A percentile compares a stretch with the other conserved stretches of the same genome.
Evolutionary conservation across 2,888 invertebrate species (phyloP).

Genomic region (Rotaria sp.): DNA sequence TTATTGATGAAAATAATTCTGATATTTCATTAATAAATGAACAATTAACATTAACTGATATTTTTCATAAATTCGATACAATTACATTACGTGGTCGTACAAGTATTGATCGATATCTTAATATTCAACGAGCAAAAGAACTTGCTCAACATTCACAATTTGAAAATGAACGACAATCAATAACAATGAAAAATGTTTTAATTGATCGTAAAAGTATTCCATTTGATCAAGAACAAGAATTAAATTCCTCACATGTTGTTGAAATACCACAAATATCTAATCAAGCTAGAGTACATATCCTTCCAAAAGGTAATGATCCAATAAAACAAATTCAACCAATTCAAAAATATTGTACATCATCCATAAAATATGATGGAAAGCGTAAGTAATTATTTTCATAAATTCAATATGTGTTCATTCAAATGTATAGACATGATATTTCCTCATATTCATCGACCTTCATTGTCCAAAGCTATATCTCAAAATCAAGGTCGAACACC

Average conservation of each 20-base stretch:
- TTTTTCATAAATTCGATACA: constrained; percentile 26
- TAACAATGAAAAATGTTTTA: too few species aligned
- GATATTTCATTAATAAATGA: neutral
- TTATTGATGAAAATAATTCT: neutral
- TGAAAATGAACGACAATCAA: neutral
- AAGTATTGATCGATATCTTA: constrained; percentile 2
- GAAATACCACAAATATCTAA: too few species aligned
- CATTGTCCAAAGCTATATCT: neutral
- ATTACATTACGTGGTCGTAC: constrained; percentile 26
- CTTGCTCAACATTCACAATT: neutral
- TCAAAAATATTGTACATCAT: too few species aligned
- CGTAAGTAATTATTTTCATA: neutral
- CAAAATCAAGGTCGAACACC: neutral
- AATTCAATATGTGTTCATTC: neutral
- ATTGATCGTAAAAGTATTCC: too few species aligned
- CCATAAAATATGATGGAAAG: neutral
- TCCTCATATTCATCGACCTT: neutral
- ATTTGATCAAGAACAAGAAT: too few species aligned
- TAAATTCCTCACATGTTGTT: too few species aligned
- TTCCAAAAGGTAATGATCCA: too few species aligned
- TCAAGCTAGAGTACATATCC: too few species aligned
- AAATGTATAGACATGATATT: neutral
- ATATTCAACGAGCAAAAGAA: constrained; percentile 6
- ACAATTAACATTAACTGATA: constrained; percentile 1
- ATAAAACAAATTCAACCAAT: too few species aligned